Evolutionary conservation across 1,140 invertebrate species (phyloP), one percentile per base, ranked within the genome.

Genomic region (Eupeodes corollae): DNA sequence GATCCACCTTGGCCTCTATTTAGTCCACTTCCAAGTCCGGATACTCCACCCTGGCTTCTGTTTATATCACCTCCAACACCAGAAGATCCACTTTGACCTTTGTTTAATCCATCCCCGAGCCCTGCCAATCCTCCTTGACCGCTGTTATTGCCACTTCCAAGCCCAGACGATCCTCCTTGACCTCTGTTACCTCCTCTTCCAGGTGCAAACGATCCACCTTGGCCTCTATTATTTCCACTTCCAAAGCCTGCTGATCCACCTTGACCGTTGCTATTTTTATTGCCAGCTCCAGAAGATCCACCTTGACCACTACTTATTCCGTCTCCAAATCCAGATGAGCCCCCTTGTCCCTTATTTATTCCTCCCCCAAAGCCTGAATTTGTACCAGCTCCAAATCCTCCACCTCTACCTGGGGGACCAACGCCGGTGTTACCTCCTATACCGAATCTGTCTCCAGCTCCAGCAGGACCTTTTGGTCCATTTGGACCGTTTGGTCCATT

Each of bases 341-440:
- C 40, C 6, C 46, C 49, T 38, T 42, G 42, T 3, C 43, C 42
- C 6, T 42, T 32, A 5, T 42, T 46, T 13, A 39, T 38, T 13
- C 47, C 40, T 34, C 39, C 42, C 8, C 39, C 42, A 30, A 33
- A 41, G 41, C 16, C 16, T 18, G 13, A 32, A 37, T 21, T 21
- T 6, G 21, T 11, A 6, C 42, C 42, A 33, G 12, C 3, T 5
- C 15, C 31, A 21, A 14, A 12, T 16, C 30, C 19, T 61, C 57
- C 1, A 49, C 42, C 40, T 53, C 59, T 13, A 50, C 51, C 34
- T 56, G 66, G 49, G 52, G 59, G 49, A 63, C 59, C 53, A 70
- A 61, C 35, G 59, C 68, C 40, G 67, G 59, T 47, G 58, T 59
- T 42, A 73, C 38, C 21, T 52, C 55, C 19, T 63, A 59, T 2